A percentile compares a stretch with the other conserved stretches of the same genome.
These are phyloP conservation scores for Aleiodes sp. DNA, from an alignment of 1,140 invertebrate genomes.

Conservation along the genomic window DNA sequence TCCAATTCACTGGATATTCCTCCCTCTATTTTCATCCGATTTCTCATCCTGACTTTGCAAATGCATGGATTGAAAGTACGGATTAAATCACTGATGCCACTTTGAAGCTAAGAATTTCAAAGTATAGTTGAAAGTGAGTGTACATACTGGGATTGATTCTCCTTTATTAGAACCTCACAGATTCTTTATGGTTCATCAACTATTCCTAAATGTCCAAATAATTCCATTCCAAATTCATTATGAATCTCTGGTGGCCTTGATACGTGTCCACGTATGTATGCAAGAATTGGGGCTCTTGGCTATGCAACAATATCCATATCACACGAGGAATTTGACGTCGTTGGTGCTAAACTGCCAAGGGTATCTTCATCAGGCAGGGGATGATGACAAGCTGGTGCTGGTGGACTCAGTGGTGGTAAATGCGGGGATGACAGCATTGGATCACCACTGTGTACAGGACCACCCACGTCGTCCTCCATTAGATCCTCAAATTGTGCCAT, in stretches of 20 bases:
- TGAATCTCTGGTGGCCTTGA: neutral
- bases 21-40: neutral
- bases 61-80: constrained; percentile 1
- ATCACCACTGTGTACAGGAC: constrained; percentile 72
- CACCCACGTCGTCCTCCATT: constrained; percentile 82
- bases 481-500: constrained; percentile 80
- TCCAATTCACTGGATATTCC: constrained; percentile 24
- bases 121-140: neutral
- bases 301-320: constrained; percentile 66
- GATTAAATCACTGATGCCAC: constrained; percentile 2
- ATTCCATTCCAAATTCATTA: neutral
- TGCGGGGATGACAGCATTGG: constrained; percentile 73
- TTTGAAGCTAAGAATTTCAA: neutral
- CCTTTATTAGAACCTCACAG: neutral
- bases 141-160: neutral
- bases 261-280: constrained; percentile 6
- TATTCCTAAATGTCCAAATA: neutral
- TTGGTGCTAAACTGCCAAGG: constrained; percentile 59
- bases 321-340: constrained; percentile 59
- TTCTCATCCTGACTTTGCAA: neutral
- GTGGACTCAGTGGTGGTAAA: constrained; percentile 60
- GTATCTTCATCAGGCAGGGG: constrained; percentile 61
- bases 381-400: constrained; percentile 58
- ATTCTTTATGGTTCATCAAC: neutral
- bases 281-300: constrained; percentile 37